Evolutionary conservation across 1,140 invertebrate species (phyloP).

Genomic region (Drosophila sechellia): DNA sequence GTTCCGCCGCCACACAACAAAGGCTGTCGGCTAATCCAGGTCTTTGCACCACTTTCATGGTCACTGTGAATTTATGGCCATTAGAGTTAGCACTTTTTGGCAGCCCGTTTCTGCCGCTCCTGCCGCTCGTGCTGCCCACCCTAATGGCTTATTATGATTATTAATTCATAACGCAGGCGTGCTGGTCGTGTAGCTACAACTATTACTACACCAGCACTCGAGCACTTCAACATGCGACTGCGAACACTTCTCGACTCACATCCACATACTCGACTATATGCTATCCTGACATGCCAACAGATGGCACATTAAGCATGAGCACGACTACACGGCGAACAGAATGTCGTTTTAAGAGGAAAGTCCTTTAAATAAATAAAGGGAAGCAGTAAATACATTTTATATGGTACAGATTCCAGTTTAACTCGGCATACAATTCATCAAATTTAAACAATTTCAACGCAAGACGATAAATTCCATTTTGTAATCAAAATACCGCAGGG

Average conservation of each 20-base stretch:
- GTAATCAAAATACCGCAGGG: too few species aligned
- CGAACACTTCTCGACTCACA: constrained; percentile 23
- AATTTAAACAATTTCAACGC: too few species aligned
- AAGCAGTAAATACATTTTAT: neutral
- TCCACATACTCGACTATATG: constrained; percentile 28
- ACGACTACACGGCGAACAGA: constrained; percentile 21
- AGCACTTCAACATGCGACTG: constrained; percentile 36
- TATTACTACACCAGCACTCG: constrained; percentile 50
- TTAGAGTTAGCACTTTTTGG: constrained; percentile 67
- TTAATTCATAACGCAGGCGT: constrained; percentile 66
- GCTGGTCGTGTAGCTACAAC: constrained; percentile 35
- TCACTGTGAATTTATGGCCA: constrained; percentile 68
- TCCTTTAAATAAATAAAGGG: neutral
- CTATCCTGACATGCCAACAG: constrained; percentile 49
- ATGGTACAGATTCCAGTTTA: too few species aligned
- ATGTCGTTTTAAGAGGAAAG: neutral
- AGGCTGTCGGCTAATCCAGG: constrained; percentile 18
- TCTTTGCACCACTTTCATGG: constrained; percentile 45
- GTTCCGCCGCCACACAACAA: constrained; percentile 20
- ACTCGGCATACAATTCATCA: too few species aligned
- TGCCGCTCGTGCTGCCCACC: constrained; percentile 15
- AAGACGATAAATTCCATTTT: too few species aligned
- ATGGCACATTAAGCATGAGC: constrained; percentile 47
- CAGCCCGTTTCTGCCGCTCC: constrained; percentile 26
- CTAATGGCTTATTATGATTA: constrained; percentile 76